Base-by-base conservation (phyloP, 2,113 vertebrate species). In the Brachirus orientalis region DNA sequence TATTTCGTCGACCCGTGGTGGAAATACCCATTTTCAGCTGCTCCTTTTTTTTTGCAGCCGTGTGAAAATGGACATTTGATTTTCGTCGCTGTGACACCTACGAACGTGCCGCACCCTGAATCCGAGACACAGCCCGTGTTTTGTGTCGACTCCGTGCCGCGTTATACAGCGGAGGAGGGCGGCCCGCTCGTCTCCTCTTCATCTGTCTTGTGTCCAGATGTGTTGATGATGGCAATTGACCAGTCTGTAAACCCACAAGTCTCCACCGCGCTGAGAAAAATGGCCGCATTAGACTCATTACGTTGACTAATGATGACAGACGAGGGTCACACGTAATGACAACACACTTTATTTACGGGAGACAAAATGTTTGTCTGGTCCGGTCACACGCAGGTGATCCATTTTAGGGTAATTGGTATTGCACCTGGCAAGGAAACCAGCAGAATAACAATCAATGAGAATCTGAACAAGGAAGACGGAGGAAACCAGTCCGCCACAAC, bases 321-420 rank as follows among this genome's bases (percentile, higher is more conserved):
- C 33, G 55, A 57, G 44, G 19, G 8, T 41, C 16, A 9, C 33
- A 38, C 10, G 13, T 56, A 17, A 47, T 28, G 43, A 46, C 43
- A 37, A 8, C 28, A 47, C 18, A 28, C 55, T 58, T 58, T 43
- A 43, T 58, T 38, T 19, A 58, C 38, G 8, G 37, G 10, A 58
- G 55, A 43, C 55, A 58, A 58, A 58, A 43, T 58, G 55, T 58
- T 58, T 58, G 17, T 56, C 36, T 17, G 7, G 7, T 18, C 9
- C 35, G 10, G 35, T 37, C 33, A 20, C 54, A 55, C 19, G 4
- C 55, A 38, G 38, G 10, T 16, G 48, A 62, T 62, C 33, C 48
- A 46, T 54, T 63, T 43, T 33, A 5, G 17, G 33, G 52, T 57
- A n/a, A 36, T 16, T 48, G 44, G 33, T 20, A 22, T 18, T 70